phyloP scores from a whole-genome alignment of 2,888 invertebrate species.

The Tuberolachnus salignus region DNA sequence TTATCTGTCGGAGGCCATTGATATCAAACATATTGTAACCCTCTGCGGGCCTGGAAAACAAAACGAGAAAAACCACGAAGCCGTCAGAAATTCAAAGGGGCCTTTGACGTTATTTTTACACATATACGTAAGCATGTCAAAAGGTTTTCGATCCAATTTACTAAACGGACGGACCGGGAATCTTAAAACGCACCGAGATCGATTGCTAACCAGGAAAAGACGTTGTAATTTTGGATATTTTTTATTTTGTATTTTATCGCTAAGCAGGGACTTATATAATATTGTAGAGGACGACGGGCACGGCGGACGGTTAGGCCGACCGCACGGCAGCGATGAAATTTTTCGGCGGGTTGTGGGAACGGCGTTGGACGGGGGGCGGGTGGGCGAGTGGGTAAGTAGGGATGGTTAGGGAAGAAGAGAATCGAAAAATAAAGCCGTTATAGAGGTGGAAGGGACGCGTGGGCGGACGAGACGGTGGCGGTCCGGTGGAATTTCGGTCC shows the following conservation, averaged over 20 bases:
- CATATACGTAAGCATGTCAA: neutral
- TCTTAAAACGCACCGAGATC: neutral
- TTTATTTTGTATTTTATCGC: no score
- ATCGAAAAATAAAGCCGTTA: constrained; percentile 39
- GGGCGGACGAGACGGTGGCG: neutral
- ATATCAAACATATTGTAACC: neutral
- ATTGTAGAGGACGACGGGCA: no score
- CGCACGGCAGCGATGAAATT: no score
- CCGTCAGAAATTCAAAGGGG: constrained; percentile 5
- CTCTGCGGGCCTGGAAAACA: neutral
- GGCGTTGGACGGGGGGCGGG: no score
- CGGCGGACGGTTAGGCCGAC: no score
- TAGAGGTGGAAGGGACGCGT: neutral
- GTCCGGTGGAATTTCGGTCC: constrained; percentile 20
- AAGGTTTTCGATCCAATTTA: neutral
- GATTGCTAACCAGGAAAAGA: neutral
- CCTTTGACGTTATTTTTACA: neutral
- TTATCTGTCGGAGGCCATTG: neutral
- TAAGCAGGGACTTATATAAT: no score
- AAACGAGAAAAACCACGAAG: constrained; percentile 19
- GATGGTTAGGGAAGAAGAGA: neutral
- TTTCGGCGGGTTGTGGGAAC: no score
- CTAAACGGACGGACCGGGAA: neutral
- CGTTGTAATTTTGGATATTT: neutral
- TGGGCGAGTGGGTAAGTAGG: neutral